Percentiles rank a stretch among this genome's conserved stretches.
phyloP scores from a whole-genome alignment of 1,140 invertebrate genomes.

The Zaprionus camerounensis region DNA sequence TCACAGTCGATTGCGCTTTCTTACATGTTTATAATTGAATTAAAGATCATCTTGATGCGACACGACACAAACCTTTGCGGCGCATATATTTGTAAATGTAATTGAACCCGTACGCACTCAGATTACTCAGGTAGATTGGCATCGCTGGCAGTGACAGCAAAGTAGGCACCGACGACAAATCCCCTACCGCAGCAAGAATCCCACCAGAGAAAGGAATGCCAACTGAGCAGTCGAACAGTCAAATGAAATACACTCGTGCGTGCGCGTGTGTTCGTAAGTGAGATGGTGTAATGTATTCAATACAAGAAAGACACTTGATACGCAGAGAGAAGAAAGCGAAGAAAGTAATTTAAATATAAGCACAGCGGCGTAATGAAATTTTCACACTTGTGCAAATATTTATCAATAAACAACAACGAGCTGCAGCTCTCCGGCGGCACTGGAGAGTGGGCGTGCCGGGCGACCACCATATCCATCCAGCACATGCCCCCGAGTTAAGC shows the following conservation, averaged over 20 bases:
- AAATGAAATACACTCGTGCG: constrained; percentile 52
- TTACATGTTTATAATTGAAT: constrained; percentile 29
- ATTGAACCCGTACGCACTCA: constrained; percentile 8
- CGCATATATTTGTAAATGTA: constrained; percentile 17
- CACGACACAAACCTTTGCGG: neutral
- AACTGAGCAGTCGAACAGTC: constrained; percentile 64
- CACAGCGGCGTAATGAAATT: constrained; percentile 83
- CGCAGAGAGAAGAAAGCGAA: constrained; percentile 55
- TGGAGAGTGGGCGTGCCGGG: neutral
- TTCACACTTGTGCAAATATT: constrained; percentile 84
- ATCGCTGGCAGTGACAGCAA: constrained; percentile 11
- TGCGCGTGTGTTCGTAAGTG: neutral
- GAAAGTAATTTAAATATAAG: constrained; percentile 84
- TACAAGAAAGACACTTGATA: constrained; percentile 68
- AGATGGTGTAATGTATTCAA: constrained; percentile 40
- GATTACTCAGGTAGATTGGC: constrained; percentile 38
- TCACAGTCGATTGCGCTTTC: constrained; percentile 1
- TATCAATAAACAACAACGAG: constrained; percentile 71
- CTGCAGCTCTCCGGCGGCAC: constrained; percentile 14
- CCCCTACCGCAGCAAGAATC: constrained; percentile 57
- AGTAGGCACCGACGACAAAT: constrained; percentile 47
- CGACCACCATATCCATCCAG: constrained; percentile 23
- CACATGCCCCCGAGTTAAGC: constrained; percentile 75
- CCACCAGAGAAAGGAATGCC: constrained; percentile 61
- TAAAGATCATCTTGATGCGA: neutral